Conservation (phyloP, 2,888 invertebrate species). For the Romanomermis culicivorax region DNA sequence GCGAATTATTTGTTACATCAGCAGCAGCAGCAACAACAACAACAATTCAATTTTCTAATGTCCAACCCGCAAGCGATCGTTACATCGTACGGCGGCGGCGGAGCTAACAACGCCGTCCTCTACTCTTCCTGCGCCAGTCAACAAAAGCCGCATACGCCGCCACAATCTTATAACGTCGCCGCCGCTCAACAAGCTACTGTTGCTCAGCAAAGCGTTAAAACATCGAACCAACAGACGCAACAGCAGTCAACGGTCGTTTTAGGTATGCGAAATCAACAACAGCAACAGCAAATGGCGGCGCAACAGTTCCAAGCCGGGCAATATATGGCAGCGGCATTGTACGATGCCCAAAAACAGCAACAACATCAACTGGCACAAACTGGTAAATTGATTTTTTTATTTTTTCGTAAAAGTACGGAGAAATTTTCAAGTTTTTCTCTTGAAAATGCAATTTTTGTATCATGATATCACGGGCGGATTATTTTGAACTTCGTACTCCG, state of each 20-base stretch:
- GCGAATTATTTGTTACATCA: background rate
- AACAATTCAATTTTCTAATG: no score
- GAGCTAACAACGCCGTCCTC: background rate
- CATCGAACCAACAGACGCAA: background rate
- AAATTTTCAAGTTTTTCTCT: no score
- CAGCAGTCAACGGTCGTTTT: background rate
- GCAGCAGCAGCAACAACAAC: no score
- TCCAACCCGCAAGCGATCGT: no score
- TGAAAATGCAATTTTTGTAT: no score
- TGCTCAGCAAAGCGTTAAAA: no score
- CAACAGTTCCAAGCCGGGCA: background rate
- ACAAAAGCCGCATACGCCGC: background rate
- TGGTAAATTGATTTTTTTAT: no score
- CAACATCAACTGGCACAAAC: background rate
- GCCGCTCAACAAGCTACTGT: no score
- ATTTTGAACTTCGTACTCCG: no score
- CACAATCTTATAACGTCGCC: background rate
- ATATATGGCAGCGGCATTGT: conserved; percentile 1
- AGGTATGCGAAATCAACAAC: background rate
- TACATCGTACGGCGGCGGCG: no score
- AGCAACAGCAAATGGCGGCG: background rate
- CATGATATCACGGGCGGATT: no score
- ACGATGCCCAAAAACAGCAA: background rate
- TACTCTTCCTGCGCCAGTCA: background rate
- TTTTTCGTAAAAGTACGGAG: no score